phyloP scores from a whole-genome alignment of 1,140 invertebrate species.

The Conus betulinus region DNA sequence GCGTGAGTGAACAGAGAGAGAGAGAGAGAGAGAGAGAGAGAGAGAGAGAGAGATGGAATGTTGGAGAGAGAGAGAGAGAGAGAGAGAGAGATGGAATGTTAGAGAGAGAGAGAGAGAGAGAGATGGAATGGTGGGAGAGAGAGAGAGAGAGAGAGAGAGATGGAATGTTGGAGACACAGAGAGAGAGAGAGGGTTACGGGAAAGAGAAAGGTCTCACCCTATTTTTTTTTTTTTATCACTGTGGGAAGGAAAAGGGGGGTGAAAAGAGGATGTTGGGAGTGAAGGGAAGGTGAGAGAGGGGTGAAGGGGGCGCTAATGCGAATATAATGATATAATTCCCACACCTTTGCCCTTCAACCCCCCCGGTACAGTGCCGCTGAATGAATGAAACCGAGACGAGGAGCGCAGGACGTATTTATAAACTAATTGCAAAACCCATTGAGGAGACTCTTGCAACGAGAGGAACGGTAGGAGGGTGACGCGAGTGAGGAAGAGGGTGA shows the following conservation, averaged over 20 bases:
- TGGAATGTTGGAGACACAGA: too few relatives aligned
- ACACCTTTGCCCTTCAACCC: constrained; percentile 27
- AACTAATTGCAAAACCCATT: constrained; percentile 27
- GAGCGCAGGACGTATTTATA: constrained; percentile 12
- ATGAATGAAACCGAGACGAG: constrained; percentile 23
- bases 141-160: too few relatives aligned
- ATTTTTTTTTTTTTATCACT: too few relatives aligned
- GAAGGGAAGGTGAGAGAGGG: neutral
- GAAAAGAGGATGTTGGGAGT: neutral
- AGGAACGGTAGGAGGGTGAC: too few relatives aligned
- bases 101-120: too few relatives aligned
- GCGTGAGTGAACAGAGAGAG: too few relatives aligned
- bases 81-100: too few relatives aligned
- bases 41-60: too few relatives aligned
- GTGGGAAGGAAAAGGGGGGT: neutral
- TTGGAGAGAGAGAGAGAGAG: neutral
- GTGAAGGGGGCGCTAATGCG: constrained; percentile 21
- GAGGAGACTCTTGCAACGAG: neutral
- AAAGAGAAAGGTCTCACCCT: too few relatives aligned
- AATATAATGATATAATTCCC: constrained; percentile 38
- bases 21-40: too few relatives aligned
- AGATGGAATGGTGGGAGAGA: too few relatives aligned
- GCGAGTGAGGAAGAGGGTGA: neutral
- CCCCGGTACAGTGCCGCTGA: neutral
- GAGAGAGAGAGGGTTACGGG: too few relatives aligned